Evolutionary conservation across 2,888 invertebrate genomes (phyloP).

Genomic region (Tipula vernalis): DNA sequence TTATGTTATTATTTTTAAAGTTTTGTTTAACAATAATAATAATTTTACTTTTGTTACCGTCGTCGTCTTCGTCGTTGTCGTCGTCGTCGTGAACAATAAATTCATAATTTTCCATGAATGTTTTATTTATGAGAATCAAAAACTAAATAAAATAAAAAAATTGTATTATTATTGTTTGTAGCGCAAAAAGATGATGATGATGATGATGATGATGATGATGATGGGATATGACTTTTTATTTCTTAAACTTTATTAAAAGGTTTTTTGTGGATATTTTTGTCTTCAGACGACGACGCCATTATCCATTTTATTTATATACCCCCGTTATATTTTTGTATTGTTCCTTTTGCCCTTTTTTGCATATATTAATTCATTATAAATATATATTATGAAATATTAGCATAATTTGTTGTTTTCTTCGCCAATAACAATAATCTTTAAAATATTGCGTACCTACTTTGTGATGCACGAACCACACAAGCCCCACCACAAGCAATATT

Average conservation of each 20-base stretch:
- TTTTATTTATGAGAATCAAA: conserved; percentile 4
- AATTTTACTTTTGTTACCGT: neutral
- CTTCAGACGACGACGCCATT: neutral
- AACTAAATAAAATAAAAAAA: neutral
- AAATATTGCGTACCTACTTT: neutral
- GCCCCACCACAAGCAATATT: neutral
- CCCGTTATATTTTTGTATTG: neutral
- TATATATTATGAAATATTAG: neutral
- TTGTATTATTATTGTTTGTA: neutral
- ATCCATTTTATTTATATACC: neutral
- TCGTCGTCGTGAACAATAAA: neutral
- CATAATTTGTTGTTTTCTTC: neutral
- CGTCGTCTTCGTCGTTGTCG: neutral
- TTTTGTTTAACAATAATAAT: neutral
- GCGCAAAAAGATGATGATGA: neutral
- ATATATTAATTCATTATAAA: neutral
- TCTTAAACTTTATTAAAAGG: neutral
- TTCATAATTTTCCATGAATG: conserved; percentile 4
- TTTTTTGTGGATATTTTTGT: neutral
- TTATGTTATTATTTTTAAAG: neutral
- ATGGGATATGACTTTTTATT: neutral
- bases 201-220: neutral
- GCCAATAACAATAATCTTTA: neutral
- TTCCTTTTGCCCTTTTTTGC: neutral
- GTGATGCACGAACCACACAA: neutral